These are phyloP conservation scores for Melanerpes aurifrons DNA, from an alignment of 2,113 vertebrate species.

Conservation along the genomic window DNA sequence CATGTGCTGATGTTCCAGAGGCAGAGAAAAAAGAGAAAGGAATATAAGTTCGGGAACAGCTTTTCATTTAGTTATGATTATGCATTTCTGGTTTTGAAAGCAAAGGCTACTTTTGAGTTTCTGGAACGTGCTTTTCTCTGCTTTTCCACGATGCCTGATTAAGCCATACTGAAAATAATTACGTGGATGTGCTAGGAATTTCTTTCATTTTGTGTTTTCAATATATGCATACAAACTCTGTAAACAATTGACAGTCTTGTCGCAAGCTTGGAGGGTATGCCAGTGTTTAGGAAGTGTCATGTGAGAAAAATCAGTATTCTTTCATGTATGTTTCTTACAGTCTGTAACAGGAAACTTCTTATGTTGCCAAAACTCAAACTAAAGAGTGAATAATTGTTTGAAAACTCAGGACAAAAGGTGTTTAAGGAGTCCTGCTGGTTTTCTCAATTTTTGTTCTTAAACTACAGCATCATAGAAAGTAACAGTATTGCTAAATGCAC, in stretches of 20 bases:
- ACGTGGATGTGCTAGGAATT: neutral
- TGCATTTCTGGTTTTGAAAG: neutral
- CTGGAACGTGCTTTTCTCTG: neutral
- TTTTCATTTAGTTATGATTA: neutral
- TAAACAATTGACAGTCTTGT: neutral
- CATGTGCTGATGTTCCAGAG: neutral
- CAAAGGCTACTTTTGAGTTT: neutral
- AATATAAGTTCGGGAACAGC: neutral
- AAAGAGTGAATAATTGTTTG: neutral
- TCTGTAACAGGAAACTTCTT: neutral
- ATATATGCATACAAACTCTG: fast-evolving
- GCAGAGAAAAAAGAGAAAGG: neutral
- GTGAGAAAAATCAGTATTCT: neutral
- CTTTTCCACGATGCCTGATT: neutral
- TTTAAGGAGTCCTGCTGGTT: neutral
- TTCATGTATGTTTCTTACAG: neutral
- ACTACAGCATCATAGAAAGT: neutral
- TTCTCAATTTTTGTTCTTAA: neutral
- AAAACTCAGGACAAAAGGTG: neutral
- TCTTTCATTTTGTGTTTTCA: neutral
- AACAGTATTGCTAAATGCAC: neutral
- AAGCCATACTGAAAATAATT: neutral
- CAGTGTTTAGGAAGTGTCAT: neutral
- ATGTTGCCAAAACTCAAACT: neutral
- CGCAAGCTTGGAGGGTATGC: neutral